phyloP scores from a whole-genome alignment of 2,113 vertebrate genomes.

The Chitala chitala region DNA sequence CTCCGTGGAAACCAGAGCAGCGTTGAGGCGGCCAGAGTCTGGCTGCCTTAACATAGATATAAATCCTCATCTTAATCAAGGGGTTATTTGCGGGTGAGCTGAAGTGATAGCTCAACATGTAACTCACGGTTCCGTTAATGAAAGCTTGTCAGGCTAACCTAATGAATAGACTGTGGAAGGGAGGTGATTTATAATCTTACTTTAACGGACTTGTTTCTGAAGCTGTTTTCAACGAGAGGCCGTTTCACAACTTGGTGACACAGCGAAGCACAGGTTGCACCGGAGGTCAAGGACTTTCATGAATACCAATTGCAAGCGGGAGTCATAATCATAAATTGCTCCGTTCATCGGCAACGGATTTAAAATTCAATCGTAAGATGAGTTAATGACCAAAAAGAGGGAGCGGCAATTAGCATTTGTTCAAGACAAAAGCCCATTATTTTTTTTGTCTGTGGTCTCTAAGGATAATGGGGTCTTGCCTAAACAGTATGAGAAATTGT shows the following conservation, averaged over 20 bases:
- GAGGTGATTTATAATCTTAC: constrained; percentile 39
- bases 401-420: constrained; percentile 36
- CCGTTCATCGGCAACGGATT: neutral
- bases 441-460: constrained; percentile 24
- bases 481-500: constrained; percentile 5
- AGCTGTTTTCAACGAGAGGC: neutral
- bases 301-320: constrained; percentile 12
- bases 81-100: constrained; percentile 53
- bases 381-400: constrained; percentile 34
- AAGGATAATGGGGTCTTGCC: constrained; percentile 12
- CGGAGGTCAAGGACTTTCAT: neutral
- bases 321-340: constrained; percentile 4
- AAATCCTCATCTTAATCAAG: constrained; percentile 68
- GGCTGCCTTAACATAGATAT: constrained; percentile 59
- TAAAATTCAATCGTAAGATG: constrained; percentile 25
- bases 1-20: constrained; percentile 55
- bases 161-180: constrained; percentile 41
- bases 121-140: constrained; percentile 55
- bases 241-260: neutral
- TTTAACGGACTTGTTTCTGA: constrained; percentile 4
- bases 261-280: neutral
- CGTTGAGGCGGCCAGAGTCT: constrained; percentile 55
- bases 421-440: constrained; percentile 44
- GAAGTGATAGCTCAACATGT: constrained; percentile 54
- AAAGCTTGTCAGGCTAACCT: constrained; percentile 50